A percentile compares a stretch with the other conserved stretches of the same genome.
These are phyloP conservation scores for Galerucella pusilla DNA, from an alignment of 2,888 invertebrate genomes.

Conservation along the genomic window DNA sequence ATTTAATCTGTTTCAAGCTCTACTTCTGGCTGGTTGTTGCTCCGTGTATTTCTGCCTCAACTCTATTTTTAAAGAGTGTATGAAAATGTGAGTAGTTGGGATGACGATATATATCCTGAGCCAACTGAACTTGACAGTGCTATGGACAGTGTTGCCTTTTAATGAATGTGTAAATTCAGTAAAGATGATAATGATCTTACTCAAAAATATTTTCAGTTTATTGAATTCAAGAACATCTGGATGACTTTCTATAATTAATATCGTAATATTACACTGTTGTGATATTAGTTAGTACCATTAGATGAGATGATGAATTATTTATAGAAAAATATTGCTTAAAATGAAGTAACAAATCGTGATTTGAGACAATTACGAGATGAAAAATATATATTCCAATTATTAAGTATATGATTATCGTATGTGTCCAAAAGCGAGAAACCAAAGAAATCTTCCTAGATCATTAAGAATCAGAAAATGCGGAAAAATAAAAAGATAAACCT, in stretches of 20 bases:
- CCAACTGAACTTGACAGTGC: no score
- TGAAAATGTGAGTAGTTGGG: no score
- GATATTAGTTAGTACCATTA: slow-evolving; percentile 35
- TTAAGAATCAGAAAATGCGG: background rate
- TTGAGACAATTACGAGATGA: slow-evolving; percentile 24
- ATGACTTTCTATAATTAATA: slow-evolving; percentile 28
- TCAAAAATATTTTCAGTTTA: no score
- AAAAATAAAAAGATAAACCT: no score
- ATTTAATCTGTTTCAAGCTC: no score
- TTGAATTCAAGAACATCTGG: slow-evolving; percentile 10
- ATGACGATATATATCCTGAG: no score
- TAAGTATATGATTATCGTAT: slow-evolving; percentile 16
- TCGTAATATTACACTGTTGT: slow-evolving; percentile 36
- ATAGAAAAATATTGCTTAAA: slow-evolving; percentile 30
- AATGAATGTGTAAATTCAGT: no score
- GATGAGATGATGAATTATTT: slow-evolving; percentile 32
- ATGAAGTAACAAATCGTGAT: slow-evolving; percentile 30
- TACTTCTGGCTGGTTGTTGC: no score
- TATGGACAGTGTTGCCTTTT: no score
- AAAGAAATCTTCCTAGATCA: background rate
- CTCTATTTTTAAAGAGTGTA: no score
- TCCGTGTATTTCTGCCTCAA: no score
- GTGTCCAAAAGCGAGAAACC: slow-evolving; percentile 19
- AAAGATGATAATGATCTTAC: no score
- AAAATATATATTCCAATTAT: slow-evolving; percentile 3